A percentile compares a stretch with the other conserved stretches of the same genome.
Evolutionary conservation across 2,888 invertebrate species (phyloP).

Genomic region (Ditula angustiorana): DNA sequence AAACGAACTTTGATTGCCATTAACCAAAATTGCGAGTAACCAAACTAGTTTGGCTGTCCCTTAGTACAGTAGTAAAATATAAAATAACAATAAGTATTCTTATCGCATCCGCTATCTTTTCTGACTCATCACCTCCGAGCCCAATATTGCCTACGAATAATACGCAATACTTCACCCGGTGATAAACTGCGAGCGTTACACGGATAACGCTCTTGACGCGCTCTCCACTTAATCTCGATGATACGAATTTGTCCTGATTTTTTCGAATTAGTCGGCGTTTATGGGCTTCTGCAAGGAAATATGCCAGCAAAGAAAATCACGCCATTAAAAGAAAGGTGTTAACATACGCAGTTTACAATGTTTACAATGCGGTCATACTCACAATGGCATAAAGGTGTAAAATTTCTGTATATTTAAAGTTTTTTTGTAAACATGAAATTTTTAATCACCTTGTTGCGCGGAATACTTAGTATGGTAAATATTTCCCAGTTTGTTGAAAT

Average conservation of each 20-base stretch:
- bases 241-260: conserved; percentile 14
- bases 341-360: background rate
- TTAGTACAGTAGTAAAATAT: too few species aligned
- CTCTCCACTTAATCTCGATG: conserved; percentile 33
- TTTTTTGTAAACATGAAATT: too few species aligned
- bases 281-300: background rate
- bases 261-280: conserved; percentile 2
- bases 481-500: too few species aligned
- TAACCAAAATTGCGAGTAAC: too few species aligned
- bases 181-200: conserved; percentile 65
- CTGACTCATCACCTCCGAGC: conserved; percentile 11
- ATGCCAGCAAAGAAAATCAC: background rate
- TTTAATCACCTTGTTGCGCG: too few species aligned
- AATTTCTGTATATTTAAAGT: too few species aligned
- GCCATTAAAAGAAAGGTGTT: background rate
- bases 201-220: conserved; percentile 61
- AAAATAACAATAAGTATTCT: too few species aligned
- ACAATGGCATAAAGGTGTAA: too few species aligned
- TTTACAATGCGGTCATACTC: too few species aligned
- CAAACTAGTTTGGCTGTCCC: too few species aligned
- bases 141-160: conserved; percentile 63
- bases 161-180: conserved; percentile 63
- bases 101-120: conserved; percentile 12
- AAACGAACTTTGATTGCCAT: too few species aligned
- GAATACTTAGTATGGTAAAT: too few species aligned